phyloP scores from a whole-genome alignment of 92 coral and sea anemone genomes.

The Porites evermanni region DNA sequence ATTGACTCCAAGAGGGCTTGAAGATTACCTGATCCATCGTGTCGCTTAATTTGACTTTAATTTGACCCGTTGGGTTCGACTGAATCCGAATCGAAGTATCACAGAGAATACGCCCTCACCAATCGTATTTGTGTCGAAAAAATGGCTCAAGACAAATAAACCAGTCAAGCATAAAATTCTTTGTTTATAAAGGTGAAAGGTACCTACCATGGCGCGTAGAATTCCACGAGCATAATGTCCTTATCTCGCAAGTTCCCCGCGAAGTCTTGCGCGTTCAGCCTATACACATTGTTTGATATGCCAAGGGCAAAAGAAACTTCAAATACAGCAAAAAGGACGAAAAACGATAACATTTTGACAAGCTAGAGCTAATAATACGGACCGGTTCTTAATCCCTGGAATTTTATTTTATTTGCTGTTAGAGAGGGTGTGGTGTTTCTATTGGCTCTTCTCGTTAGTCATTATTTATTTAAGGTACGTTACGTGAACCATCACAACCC shows the following conservation, averaged over 20 bases:
- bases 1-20: neutral
- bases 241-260: slow-evolving; percentile 82
- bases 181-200: slow-evolving; percentile 15
- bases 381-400: neutral
- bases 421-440: neutral
- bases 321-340: neutral
- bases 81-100: neutral
- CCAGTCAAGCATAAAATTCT: slow-evolving; percentile 36
- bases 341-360: slow-evolving; percentile 8
- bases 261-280: slow-evolving; percentile 83
- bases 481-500: slow-evolving; percentile 43
- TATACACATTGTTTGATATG: slow-evolving; percentile 66
- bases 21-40: neutral
- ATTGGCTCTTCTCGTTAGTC: slow-evolving; percentile 29
- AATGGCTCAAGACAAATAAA: neutral
- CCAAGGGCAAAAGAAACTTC: neutral
- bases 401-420: slow-evolving; percentile 1
- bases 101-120: neutral
- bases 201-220: slow-evolving; percentile 97
- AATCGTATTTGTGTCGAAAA: neutral
- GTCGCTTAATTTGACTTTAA: slow-evolving; percentile 3
- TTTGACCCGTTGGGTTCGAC: no score
- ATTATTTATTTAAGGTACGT: slow-evolving; percentile 50
- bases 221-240: slow-evolving; percentile 96
- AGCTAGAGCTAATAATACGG: neutral